Base-by-base conservation (phyloP, 1,140 invertebrate species). In the Sarcophaga bullata region DNA sequence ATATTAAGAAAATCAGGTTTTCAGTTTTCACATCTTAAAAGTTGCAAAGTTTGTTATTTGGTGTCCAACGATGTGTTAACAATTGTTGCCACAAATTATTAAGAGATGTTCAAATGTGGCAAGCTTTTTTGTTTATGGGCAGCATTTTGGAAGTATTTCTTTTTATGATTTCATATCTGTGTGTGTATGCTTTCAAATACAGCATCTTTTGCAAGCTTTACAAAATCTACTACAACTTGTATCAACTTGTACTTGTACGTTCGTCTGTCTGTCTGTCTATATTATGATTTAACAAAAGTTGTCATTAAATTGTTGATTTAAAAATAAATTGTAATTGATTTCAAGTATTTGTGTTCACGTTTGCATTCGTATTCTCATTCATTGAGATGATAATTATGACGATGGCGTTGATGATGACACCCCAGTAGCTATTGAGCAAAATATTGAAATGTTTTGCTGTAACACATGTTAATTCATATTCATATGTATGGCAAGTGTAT, bases 271-370 rank as follows among this genome's bases (percentile, higher is more conserved):
- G 25, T 37, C 25, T 37, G 25, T 4, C 25, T 37, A 37, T 37
- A 37, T 3, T 68, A 68, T 68, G 8, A 68, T 68, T 68, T 68
- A 68, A 68, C 62, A 19, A 68, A 68, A 68, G 62, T 68, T n/a
- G 62, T 68, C 62, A 68, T 68, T 68, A 68, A 19, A 19, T 17
- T 19, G 25, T 68, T 68, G 62, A 68, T 68, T 25, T n/a, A n/a
- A 68, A 68, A 68, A 68, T 68, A 19, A 19, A 68, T 19, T 19
- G 62, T 68, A 68, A 68, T 68, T 68, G 62, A 68, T 68, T 17
- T 68, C 3, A 68, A 68, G 62, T 25, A 17, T 68, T 68, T n/a
- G 13, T n/a, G 15, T 68, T 37, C 25, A 37, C 25, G 25, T 37
- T 37, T 37, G 25, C 25, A 4, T 37, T 37, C 25, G 4, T 4